Evolutionary conservation across 2,113 vertebrate species (phyloP), one percentile per base, ranked within the genome.

Genomic region (Leptobrachium ailaonicum): DNA sequence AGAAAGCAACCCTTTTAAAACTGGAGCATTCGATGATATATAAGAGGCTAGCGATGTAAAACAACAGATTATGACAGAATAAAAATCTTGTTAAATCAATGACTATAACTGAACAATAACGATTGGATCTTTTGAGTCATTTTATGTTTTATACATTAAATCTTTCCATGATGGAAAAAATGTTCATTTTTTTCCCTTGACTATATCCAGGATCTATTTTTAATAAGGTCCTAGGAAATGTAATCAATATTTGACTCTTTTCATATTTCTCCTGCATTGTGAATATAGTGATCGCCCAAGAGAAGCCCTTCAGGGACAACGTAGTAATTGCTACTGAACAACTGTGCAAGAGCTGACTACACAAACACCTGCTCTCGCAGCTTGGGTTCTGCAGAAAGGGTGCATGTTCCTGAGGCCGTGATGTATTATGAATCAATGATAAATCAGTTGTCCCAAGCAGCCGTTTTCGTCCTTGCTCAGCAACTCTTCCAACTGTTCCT

Each of bases 371-470:
- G 50, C 10, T 6, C 80, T 81, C 83, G 79, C 78, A 83, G 72
- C 44, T 58, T 78, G 47, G 9, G 66, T 58, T 87, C 62, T 85
- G 64, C 42, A 71, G 79, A 84, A 88, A 66, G 70, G 47, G 84
- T 84, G 56, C 14, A 54, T 56, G 84, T 85, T 87, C 88, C 74
- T 83, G 84, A 60, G 87, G 71, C 86, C 82, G 85, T 87, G 82
- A 91, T 87, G 56, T 82, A 92, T 87, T 84, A 90, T 75, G 47
- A 71, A 87, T 83, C 86, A 86, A 9, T 82, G 85, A 90, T 84
- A 89, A 92, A 90, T 92, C 89, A 90, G 86, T 88, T 88, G 81
- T 89, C 85, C 77, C 75, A 83, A 84, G 84, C 74, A 84, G 76
- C 45, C 82, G 83, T 86, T 86, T 85, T 86, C 82, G 66, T 87